phyloP scores from a whole-genome alignment of 2,113 vertebrate genomes.

The Tonatia bakeri region DNA sequence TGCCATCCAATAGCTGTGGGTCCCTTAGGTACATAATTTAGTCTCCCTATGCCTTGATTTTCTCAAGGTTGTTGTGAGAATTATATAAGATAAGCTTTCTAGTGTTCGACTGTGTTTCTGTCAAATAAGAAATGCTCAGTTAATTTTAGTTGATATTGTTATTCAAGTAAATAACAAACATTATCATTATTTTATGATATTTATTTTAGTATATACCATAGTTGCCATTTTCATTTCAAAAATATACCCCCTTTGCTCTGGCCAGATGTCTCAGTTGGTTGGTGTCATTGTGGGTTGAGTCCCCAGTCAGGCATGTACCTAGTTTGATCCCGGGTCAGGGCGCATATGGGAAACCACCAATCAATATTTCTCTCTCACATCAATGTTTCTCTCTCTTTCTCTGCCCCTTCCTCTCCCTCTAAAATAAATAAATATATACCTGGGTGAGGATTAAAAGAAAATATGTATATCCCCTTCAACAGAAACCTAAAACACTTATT shows the following conservation, averaged over 20 bases:
- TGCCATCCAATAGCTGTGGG: neutral
- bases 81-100: neutral
- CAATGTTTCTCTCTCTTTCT: no score
- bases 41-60: neutral
- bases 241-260: neutral
- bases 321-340: no score
- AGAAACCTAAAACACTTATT: neutral
- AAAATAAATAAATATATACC: no score
- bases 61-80: neutral
- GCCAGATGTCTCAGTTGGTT: no score
- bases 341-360: no score
- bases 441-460: no score
- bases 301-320: no score
- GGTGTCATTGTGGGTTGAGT: no score
- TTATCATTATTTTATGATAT: neutral
- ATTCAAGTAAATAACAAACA: neutral
- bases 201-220: neutral
- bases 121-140: neutral
- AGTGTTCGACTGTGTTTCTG: neutral
- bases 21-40: neutral
- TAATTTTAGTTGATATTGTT: neutral
- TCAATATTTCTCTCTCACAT: no score
- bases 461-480: neutral
- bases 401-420: no score
- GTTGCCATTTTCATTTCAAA: slow-evolving; percentile 2